Percentiles rank a stretch among this genome's conserved stretches.
Conservation (phyloP, 2,113 vertebrate genomes). For the Neogale vison region DNA sequence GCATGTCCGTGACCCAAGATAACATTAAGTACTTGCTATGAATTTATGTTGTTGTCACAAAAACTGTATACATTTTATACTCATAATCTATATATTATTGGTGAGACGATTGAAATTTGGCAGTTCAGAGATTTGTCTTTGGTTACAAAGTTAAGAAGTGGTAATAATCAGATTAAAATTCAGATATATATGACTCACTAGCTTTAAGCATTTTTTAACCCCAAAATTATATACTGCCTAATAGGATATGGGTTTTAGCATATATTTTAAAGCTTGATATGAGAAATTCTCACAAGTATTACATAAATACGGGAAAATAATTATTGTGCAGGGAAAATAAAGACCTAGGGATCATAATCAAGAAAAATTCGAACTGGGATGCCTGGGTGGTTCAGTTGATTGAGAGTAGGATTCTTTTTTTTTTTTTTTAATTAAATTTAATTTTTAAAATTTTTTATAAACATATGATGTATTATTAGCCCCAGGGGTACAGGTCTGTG, state of each 20-base stretch:
- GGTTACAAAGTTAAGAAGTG: background rate
- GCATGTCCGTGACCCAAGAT: background rate
- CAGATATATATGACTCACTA: background rate
- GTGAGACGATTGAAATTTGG: background rate
- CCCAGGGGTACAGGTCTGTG: no score
- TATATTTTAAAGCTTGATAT: background rate
- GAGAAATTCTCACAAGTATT: background rate
- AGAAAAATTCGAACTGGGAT: background rate
- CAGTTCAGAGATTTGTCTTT: background rate
- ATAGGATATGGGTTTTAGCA: background rate
- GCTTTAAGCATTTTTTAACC: background rate
- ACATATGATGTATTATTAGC: no score
- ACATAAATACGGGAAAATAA: background rate
- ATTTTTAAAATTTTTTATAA: no score
- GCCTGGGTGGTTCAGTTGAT: background rate
- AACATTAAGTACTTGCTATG: background rate
- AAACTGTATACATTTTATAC: background rate
- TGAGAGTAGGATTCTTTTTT: background rate
- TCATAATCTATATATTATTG: background rate
- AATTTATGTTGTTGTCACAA: background rate
- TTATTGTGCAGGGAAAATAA: background rate
- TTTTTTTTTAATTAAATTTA: no score
- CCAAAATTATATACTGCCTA: background rate
- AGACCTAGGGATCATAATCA: background rate
- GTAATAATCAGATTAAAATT: background rate